These are phyloP conservation scores for Drosophila yooni DNA, from an alignment of 2,888 invertebrate species.

Conservation along the genomic window DNA sequence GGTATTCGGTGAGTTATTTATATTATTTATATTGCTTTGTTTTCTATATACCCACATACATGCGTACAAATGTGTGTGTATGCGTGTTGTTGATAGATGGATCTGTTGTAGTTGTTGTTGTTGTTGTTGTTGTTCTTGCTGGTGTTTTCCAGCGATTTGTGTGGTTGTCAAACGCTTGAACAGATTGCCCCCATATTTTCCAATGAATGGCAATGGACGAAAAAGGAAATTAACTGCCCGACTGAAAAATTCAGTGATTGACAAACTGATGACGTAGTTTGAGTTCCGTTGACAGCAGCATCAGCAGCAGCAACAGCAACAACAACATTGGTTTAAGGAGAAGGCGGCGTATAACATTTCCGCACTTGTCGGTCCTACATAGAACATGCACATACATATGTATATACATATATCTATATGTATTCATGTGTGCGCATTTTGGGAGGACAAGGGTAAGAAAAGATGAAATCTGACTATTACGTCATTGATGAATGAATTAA, in stretches of 20 bases:
- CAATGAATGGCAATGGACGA: conserved; percentile 41
- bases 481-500: too few species aligned
- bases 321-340: conserved; percentile 16
- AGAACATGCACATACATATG: not conserved
- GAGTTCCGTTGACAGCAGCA: conserved; percentile 28
- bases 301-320: not conserved
- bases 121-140: conserved; percentile 4
- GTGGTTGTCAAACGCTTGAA: conserved; percentile 21
- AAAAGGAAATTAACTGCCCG: conserved; percentile 33
- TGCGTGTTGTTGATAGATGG: conserved; percentile 10
- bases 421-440: not conserved
- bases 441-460: not conserved
- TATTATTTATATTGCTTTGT: conserved; percentile 7
- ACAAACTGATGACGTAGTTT: conserved; percentile 36
- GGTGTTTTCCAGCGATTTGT: conserved; percentile 1
- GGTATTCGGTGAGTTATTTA: not conserved
- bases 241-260: conserved; percentile 8
- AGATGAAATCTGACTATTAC: not conserved
- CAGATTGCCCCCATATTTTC: conserved; percentile 43
- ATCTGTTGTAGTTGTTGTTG: not conserved
- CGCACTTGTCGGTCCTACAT: conserved; percentile 7
- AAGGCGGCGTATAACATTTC: conserved; percentile 7
- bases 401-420: not conserved
- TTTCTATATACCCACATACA: conserved; percentile 16
- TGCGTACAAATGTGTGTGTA: not conserved